Conservation (phyloP, 2,113 vertebrate species). For the Emydura subglobosa region DNA sequence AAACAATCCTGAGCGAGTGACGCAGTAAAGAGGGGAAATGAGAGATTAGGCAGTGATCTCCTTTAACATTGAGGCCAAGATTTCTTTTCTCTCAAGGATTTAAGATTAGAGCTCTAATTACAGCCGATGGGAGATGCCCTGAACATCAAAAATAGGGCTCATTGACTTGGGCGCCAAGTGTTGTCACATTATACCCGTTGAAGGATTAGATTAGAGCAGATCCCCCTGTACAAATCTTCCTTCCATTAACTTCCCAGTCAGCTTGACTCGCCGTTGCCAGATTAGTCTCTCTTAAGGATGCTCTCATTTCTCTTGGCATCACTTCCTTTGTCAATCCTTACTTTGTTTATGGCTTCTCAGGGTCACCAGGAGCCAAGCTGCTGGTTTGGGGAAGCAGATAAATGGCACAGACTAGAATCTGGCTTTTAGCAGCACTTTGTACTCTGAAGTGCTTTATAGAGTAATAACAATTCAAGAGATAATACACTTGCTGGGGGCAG, state of each 20-base stretch:
- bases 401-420: rapidly evolving
- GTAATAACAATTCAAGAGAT: not conserved
- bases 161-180: not conserved
- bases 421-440: not conserved
- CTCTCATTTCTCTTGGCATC: not conserved
- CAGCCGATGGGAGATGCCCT: not conserved
- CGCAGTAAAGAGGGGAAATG: not conserved
- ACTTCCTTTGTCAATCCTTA: not conserved
- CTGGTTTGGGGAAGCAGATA: not conserved
- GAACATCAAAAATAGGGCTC: not conserved
- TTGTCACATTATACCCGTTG: not conserved
- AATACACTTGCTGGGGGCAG: not conserved
- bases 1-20: not conserved
- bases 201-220: conserved; percentile 1
- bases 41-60: not conserved
- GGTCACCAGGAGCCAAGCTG: not conserved
- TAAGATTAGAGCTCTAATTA: conserved; percentile 5
- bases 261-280: not conserved
- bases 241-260: not conserved
- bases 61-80: not conserved
- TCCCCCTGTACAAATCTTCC: conserved; percentile 17
- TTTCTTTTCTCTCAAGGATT: not conserved
- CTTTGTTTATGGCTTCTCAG: not conserved
- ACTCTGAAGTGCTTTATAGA: not conserved
- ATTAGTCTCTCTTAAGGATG: not conserved